Base-by-base conservation (phyloP, 2,888 invertebrate species). In the Melieria picta region DNA sequence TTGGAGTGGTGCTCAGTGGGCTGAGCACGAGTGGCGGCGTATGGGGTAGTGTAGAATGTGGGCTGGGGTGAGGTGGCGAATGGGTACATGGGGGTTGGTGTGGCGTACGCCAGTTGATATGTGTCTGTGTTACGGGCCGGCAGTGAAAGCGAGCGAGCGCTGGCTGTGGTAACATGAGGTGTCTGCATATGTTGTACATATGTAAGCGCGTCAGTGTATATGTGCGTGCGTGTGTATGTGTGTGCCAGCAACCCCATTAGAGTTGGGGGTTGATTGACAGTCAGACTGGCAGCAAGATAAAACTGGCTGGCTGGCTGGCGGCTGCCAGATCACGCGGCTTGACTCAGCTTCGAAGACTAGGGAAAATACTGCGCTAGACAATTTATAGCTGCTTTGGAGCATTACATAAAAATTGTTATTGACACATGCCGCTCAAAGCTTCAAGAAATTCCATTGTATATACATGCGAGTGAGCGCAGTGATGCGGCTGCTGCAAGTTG, bases 221-320 rank as follows among this genome's bases (percentile, higher is more conserved):
- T 52, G 5, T 52, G 52, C 13, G 13, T 52, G 52, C 13, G 13
- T 6, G 13, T 13, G 30, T 3, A 30, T 30, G 30, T 30, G 30
- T 30, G 30, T 2, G 30, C 3, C 30, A 30, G 52, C 52, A 52
- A 52, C 52, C 52, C 52, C 52, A 52, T n/a, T n/a, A 52, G 52
- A 52, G 52, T 52, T 52, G 52, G 52, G 6, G 52, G 52, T n/a
- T 52, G 52, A 52, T 52, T 52, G 52, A 13, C 52, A 52, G 13
- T 11, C 52, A 52, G 52, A 52, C 52, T 30, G 30, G 30, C 30
- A 30, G 30, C 30, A 30, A 30, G 30, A 30, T 30, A 30, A 30
- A 30, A 30, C 30, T 30, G 30, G 30, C 30, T 30, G 30, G 30
- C 30, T 30, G 30, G 30, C 30, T 30, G 30, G 30, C 30, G 3